Base-by-base conservation (phyloP, 1,140 invertebrate genomes). In the Tenebrio molitor region DNA sequence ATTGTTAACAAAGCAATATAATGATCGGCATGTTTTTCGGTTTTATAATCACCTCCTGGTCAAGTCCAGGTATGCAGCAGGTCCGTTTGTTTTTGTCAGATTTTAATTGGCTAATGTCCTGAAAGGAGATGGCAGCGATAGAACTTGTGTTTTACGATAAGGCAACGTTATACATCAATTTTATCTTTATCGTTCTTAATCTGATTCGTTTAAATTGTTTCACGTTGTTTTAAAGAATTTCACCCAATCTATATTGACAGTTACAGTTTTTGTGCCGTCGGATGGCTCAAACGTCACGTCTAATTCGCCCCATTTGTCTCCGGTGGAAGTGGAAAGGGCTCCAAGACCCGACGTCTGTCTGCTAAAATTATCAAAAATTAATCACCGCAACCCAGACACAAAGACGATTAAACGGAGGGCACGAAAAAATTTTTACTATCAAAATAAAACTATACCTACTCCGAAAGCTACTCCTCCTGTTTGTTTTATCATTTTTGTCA, bases 1-100 rank as follows among this genome's bases (percentile, higher is more conserved):
- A 66, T 66, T 41, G 64, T 42, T 66, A 66, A 66, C 64, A 66
- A 66, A 42, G 19, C 64, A 44, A 66, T 66, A 66, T 66, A 66
- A 66, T 44, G 64, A 66, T 66, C 64, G 64, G 64, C 64, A 66
- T 66, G 64, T 66, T 66, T 66, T 66, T 66, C 50, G 50, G 50
- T 58, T 58, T 58, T 58, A 58, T 58, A 44, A 66, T 66, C 64
- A 66, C 64, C 39, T 66, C 21, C 64, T 58, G 50, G 42, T 25
- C 64, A 21, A 34, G 10, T 65, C 33, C 64, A 66, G 64, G 64
- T 66, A 66, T 44, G 36, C 64, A 39, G 62, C 39, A 29, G 39
- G 64, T 44, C 64, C 36, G 42, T 66, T 66, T 66, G 64, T 66
- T 66, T 66, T 66, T 42, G 64, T 66, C 64, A 66, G 64, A 66